A percentile compares a stretch with the other conserved stretches of the same genome.
phyloP scores from a whole-genome alignment of 2,113 vertebrate genomes.

The Lucifuga dentata region DNA sequence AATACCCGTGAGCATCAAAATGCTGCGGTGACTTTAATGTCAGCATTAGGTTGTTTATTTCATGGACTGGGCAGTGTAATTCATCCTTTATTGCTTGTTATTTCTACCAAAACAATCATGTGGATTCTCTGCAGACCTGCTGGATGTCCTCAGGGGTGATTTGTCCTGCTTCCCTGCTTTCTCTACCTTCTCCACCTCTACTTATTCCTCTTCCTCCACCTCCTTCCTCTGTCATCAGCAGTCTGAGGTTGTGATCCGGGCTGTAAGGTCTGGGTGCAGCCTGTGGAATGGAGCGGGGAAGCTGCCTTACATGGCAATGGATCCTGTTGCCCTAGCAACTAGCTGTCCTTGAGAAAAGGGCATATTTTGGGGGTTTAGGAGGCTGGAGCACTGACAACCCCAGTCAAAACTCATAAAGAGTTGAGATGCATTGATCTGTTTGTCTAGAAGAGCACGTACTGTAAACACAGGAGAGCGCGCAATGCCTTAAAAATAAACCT shows the following conservation, averaged over 20 bases:
- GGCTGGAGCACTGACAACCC: constrained; percentile 46
- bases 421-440: constrained; percentile 45
- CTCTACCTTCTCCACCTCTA: constrained; percentile 24
- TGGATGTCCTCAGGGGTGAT: constrained; percentile 17
- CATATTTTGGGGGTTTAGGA: constrained; percentile 54
- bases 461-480: constrained; percentile 29
- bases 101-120: constrained; percentile 21
- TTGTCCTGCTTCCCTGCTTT: constrained; percentile 25
- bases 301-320: constrained; percentile 71
- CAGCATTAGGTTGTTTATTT: constrained; percentile 38
- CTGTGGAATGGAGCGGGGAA: constrained; percentile 64
- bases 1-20: constrained; percentile 32
- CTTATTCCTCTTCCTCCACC: constrained; percentile 15
- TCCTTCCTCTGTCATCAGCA: constrained; percentile 65
- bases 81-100: constrained; percentile 24
- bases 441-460: constrained; percentile 4
- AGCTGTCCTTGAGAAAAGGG: constrained; percentile 73
- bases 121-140: constrained; percentile 1
- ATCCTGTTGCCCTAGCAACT: constrained; percentile 75
- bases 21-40: constrained; percentile 16
- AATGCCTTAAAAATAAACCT: constrained; percentile 34
- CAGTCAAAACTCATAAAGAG: constrained; percentile 62
- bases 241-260: constrained; percentile 58
- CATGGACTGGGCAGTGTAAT: constrained; percentile 15
- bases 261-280: constrained; percentile 66